Percentiles rank a stretch among this genome's conserved stretches.
phyloP scores from a whole-genome alignment of 2,797 vertebrate genomes.

The Podarcis siculus region DNA sequence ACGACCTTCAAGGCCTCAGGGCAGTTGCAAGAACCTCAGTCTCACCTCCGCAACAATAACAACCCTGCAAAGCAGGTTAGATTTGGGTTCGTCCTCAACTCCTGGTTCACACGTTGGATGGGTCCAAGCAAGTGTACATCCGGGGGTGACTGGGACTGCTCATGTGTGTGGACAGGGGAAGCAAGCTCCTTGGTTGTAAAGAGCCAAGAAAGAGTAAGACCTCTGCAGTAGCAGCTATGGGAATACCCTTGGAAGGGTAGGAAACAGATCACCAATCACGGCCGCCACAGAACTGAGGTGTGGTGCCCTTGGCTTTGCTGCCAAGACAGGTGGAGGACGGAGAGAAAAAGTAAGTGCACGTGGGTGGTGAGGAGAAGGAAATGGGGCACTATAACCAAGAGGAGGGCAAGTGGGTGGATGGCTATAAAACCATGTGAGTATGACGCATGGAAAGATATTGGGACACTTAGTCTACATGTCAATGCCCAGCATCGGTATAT shows the following conservation, averaged over 20 bases:
- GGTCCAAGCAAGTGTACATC: not conserved
- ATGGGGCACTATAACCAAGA: too few relatives aligned
- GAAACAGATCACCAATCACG: not conserved
- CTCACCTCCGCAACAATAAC: not conserved
- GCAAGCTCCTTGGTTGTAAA: not conserved
- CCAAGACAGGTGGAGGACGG: not conserved
- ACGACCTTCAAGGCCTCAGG: not conserved
- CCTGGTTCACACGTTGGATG: not conserved
- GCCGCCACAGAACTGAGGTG: not conserved
- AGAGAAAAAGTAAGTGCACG: not conserved
- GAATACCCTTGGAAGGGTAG: not conserved
- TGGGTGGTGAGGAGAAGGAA: not conserved
- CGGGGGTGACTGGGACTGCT: not conserved
- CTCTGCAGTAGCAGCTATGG: not conserved
- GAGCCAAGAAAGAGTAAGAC: not conserved
- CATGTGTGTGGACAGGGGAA: not conserved
- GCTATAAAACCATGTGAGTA: not conserved
- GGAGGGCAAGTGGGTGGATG: not conserved
- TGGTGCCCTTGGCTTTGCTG: not conserved
- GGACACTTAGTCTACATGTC: not conserved
- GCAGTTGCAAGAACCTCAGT: not conserved
- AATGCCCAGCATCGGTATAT: not conserved
- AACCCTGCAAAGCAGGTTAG: not conserved
- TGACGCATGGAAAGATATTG: not conserved
- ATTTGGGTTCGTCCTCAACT: not conserved